Evolutionary conservation across 2,888 invertebrate genomes (phyloP), one percentile per base, ranked within the genome.

Genomic region (Synanthedon vespiformis): DNA sequence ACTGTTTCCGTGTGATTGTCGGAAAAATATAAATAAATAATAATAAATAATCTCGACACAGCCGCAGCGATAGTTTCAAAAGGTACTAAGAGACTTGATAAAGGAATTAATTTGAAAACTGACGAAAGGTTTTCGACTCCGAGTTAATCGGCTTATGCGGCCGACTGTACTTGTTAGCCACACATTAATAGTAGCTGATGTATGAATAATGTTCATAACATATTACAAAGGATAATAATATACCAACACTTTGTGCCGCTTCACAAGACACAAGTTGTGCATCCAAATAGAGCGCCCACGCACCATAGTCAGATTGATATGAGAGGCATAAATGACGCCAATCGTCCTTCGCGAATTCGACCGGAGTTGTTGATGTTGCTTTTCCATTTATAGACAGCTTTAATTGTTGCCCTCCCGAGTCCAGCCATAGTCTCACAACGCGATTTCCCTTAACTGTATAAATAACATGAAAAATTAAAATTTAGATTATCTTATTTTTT

Each of bases 311-410:
- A 0, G 90, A 88, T 57, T 91, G 90, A 88, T 92, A 92, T 49
- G 92, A 91, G 57, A 91, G 77, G 58, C 92, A 92, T 14, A 92
- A 69, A 66, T 92, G 92, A 50, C 90, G 88, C 92, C 92, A 93
- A 4, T 82, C 84, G 61, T 79, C 75, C 52, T 68, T 72, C 1
- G 58, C 84, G 63, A 81, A 60, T 41, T 87, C 79, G 1, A 90
- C 78, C 0, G 77, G 71, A 4, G 84, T 68, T 49, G 70, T 79
- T 27, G 90, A 82, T n/a, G 89, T 72, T 16, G 77, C 74, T 52
- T 70, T 71, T 44, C 85, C 88, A 48, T 87, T 86, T 58, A 93
- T 89, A 64, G 89, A 88, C 51, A 91, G 63, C 59, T 88, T 89
- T 52, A 92, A 73, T 54, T 80, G 70, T 8, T 67, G 74, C 0